A percentile compares a stretch with the other conserved stretches of the same genome.
Evolutionary conservation across 2,888 invertebrate genomes (phyloP).

Genomic region (Cephus runcator): DNA sequence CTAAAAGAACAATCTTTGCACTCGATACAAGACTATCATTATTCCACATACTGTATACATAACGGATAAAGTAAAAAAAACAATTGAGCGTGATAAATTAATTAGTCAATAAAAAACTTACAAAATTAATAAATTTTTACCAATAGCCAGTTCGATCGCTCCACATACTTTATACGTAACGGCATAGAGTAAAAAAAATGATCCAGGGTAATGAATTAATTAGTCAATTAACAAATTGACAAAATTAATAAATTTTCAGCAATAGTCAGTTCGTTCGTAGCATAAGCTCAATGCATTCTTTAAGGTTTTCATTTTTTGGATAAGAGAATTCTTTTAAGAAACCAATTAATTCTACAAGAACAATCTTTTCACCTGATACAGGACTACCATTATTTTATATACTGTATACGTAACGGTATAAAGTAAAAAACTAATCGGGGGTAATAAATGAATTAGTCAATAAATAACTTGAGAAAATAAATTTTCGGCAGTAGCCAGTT

Average conservation of each 20-base stretch:
- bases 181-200: no score
- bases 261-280: neutral
- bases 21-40: neutral
- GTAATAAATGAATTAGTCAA: neutral
- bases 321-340: neutral
- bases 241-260: no score
- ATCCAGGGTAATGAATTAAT: no score
- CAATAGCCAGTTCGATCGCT: neutral
- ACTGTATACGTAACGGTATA: neutral
- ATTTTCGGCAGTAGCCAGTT: neutral
- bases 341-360: conserved; percentile 1
- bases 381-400: neutral
- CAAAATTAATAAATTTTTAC: neutral
- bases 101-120: neutral
- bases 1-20: neutral
- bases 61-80: neutral
- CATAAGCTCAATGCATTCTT: conserved; percentile 37
- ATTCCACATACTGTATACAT: neutral
- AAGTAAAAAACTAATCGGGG: neutral
- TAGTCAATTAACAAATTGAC: no score
- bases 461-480: neutral
- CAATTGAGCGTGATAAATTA: neutral
- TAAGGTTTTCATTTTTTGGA: conserved; percentile 39
- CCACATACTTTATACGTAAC: no score
- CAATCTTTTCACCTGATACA: neutral